A percentile compares a stretch with the other conserved stretches of the same genome.
phyloP scores from a whole-genome alignment of 2,797 vertebrate genomes.

The Spinibarbus caldwelli region DNA sequence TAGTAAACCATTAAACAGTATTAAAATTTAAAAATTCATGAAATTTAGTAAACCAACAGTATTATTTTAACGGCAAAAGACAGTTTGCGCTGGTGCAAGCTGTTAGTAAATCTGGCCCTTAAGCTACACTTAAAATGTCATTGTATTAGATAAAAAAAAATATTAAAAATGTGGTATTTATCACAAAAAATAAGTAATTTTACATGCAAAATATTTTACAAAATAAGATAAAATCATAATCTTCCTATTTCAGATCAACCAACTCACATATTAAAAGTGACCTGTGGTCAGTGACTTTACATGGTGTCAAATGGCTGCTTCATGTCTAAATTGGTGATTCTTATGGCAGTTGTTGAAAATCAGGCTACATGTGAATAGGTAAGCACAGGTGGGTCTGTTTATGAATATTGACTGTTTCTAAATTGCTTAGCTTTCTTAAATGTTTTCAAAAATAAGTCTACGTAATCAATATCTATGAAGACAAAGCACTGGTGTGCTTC shows the following conservation, averaged over 20 bases:
- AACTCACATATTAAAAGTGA: not conserved
- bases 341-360: not conserved
- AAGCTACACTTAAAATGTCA: not conserved
- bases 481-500: constrained; percentile 2
- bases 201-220: not conserved
- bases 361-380: no score
- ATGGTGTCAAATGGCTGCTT: not conserved
- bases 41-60: no score
- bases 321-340: not conserved
- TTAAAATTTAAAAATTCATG: no score
- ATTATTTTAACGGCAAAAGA: no score
- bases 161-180: not conserved
- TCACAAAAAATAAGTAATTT: no score
- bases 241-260: not conserved
- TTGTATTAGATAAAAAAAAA: not conserved
- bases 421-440: not conserved
- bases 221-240: not conserved
- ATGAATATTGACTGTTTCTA: constrained; percentile 26
- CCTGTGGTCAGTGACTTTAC: not conserved
- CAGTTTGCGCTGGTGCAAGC: no score
- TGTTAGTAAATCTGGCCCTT: no score
- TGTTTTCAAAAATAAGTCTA: not conserved
- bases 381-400: constrained; percentile 42
- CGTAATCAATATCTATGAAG: constrained; percentile 16
- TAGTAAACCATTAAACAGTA: no score